Base-by-base conservation (phyloP, 2,113 vertebrate genomes). In the Nymphicus hollandicus region DNA sequence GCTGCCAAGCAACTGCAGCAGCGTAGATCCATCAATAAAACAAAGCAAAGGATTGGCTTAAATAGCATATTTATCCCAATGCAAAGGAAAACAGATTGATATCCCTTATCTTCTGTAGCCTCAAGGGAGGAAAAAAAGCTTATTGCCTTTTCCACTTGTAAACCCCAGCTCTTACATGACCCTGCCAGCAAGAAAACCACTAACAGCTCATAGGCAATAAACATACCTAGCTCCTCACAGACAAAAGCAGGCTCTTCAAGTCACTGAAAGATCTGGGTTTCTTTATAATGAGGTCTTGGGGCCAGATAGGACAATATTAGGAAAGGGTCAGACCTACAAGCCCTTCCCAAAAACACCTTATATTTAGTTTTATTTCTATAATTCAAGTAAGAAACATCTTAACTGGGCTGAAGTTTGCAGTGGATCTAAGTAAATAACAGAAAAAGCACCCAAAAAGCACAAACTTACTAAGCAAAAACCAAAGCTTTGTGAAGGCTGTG, bases 281-380 rank as follows among this genome's bases (percentile, higher is more conserved):
- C 13, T 22, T 7, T 49, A 3, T 10, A 37, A 6, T 0, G 19
- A 43, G 41, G 11, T 25, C 71, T 6, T 6, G 8, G 58, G 61
- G 28, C 16, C 28, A 23, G 47, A 13, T 0, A 23, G 33, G 69
- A 24, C 3, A 4, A 2, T 9, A 20, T 1, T 7, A 3, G 1
- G 13, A 14, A 5, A 64, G 17, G 70, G 55, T 10, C 61, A 70
- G 61, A 56, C 7, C 22, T 6, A 13, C 23, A 16, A 33, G 13
- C 81, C 20, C 23, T 13, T 37, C 47, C 91, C 52, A 46, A 1
- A 9, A 16, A n/a, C 11, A 22, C 24, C 4, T 3, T 6, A 23
- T 35, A 1, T 2, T n/a, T 18, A 31, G 23, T 25, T 44, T 44
- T 35, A 9, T 25, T n/a, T 27, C 41, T 28, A 5, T 7, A 3